Percentiles rank a stretch among this genome's conserved stretches.
phyloP scores from a whole-genome alignment of 2,113 vertebrate genomes.

The Halichoeres trimaculatus region DNA sequence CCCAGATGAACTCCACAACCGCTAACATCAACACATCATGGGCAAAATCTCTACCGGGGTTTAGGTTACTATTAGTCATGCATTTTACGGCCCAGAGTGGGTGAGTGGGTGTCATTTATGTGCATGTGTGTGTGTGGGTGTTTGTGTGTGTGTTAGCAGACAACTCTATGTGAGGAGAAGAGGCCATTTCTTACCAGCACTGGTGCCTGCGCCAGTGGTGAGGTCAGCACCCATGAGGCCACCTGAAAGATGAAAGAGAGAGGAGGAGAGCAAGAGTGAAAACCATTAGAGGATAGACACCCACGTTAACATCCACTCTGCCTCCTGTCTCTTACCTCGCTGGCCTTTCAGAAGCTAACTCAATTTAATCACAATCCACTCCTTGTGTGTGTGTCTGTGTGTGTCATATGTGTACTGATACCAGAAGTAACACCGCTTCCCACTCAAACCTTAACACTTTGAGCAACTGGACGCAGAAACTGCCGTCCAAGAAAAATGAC shows the following conservation, averaged over 20 bases:
- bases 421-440: conserved; percentile 37
- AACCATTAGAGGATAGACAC: conserved; percentile 74
- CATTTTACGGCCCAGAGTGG: conserved; percentile 68
- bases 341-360: conserved; percentile 42
- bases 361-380: conserved; percentile 54
- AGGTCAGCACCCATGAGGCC: conserved; percentile 99
- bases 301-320: conserved; percentile 55
- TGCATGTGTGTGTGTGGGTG: conserved; percentile 30
- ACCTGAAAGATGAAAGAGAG: conserved; percentile 85
- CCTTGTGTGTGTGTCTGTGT: too few relatives aligned
- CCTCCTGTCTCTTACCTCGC: conserved; percentile 47
- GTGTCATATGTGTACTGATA: conserved; percentile 28
- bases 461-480: conserved; percentile 61
- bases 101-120: conserved; percentile 68
- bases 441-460: conserved; percentile 58
- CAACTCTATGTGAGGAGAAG: conserved; percentile 60
- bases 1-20: conserved; percentile 74
- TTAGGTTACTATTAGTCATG: conserved; percentile 79
- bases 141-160: conserved; percentile 45
- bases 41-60: conserved; percentile 72
- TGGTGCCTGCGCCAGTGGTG: conserved; percentile 98
- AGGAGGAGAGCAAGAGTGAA: conserved; percentile 60
- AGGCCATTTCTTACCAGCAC: conserved; percentile 92
- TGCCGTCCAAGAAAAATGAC: conserved; percentile 79
- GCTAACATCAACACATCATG: conserved; percentile 74